phyloP scores from a whole-genome alignment of 1,140 invertebrate species.

The Eriosoma lanigerum region DNA sequence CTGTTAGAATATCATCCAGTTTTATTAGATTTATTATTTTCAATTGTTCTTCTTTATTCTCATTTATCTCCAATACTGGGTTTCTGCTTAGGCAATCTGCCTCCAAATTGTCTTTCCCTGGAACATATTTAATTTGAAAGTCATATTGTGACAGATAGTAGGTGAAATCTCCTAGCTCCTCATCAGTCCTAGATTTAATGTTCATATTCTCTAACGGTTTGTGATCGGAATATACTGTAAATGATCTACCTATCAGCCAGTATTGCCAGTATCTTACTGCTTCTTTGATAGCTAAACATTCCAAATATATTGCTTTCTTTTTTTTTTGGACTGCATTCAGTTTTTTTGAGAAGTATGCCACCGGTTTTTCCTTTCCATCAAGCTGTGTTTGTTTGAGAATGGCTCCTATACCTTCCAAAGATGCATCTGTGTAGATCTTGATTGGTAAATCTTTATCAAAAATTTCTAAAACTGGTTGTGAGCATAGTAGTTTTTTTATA shows the following conservation, averaged over 20 bases:
- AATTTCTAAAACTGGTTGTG: conserved; percentile 57
- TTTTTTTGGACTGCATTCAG: conserved; percentile 56
- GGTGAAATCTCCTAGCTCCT: conserved; percentile 57
- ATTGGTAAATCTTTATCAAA: conserved; percentile 57
- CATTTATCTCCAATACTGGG: conserved; percentile 53
- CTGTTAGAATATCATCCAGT: conserved; percentile 52
- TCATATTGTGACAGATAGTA: conserved; percentile 58
- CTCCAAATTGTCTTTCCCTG: conserved; percentile 55
- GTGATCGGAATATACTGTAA: conserved; percentile 58
- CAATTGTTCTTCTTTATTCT: conserved; percentile 53
- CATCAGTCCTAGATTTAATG: conserved; percentile 57
- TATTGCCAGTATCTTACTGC: conserved; percentile 59
- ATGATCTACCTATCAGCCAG: conserved; percentile 57
- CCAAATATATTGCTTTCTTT: conserved; percentile 57
- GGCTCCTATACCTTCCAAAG: conserved; percentile 57
- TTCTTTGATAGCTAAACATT: conserved; percentile 59
- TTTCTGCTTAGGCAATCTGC: conserved; percentile 55
- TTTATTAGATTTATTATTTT: conserved; percentile 54
- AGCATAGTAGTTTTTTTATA: conserved; percentile 57
- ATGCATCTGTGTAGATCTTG: conserved; percentile 57
- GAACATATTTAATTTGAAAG: conserved; percentile 54
- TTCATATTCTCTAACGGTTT: conserved; percentile 59
- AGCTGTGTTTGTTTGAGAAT: conserved; percentile 57
- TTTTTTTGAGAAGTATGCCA: conserved; percentile 56
- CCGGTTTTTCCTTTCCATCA: conserved; percentile 55